Evolutionary conservation across 2,888 invertebrate genomes (phyloP).

Genomic region (Pyralis farinalis): DNA sequence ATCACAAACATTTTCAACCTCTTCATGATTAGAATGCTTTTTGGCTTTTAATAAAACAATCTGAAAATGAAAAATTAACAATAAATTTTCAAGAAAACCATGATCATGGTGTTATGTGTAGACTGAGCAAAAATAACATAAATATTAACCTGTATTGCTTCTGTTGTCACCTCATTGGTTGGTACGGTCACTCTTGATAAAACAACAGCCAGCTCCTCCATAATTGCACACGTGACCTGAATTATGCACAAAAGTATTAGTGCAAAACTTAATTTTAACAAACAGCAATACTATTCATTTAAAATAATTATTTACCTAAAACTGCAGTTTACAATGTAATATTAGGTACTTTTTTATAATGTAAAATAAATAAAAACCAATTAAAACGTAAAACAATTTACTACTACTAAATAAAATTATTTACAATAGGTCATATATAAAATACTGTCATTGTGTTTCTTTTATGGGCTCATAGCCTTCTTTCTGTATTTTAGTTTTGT

Average conservation of each 20-base stretch:
- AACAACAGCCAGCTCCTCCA: constrained; percentile 33
- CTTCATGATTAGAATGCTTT: constrained; percentile 17
- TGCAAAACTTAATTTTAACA: constrained; percentile 13
- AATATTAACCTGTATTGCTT: constrained; percentile 46
- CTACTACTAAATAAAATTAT: constrained; percentile 68
- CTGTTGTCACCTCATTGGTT: constrained; percentile 31
- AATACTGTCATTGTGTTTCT: constrained; percentile 49
- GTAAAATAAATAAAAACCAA: constrained; percentile 46
- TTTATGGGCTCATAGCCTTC: constrained; percentile 92
- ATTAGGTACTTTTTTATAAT: no score
- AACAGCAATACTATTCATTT: no score
- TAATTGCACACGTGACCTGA: constrained; percentile 19
- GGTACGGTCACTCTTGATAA: constrained; percentile 29
- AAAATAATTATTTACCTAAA: neutral
- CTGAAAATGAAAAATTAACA: constrained; percentile 32
- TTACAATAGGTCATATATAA: constrained; percentile 49
- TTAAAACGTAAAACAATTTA: constrained; percentile 47
- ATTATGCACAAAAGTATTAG: constrained; percentile 27
- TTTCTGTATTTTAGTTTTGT: constrained; percentile 92
- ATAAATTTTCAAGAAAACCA: neutral
- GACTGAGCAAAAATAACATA: no score
- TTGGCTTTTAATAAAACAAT: constrained; percentile 41
- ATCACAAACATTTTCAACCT: constrained; percentile 7
- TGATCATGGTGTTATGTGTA: constrained; percentile 10
- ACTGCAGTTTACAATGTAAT: no score